phyloP scores from a whole-genome alignment of 2,888 invertebrate genomes.

The Polydesmus complanatus region DNA sequence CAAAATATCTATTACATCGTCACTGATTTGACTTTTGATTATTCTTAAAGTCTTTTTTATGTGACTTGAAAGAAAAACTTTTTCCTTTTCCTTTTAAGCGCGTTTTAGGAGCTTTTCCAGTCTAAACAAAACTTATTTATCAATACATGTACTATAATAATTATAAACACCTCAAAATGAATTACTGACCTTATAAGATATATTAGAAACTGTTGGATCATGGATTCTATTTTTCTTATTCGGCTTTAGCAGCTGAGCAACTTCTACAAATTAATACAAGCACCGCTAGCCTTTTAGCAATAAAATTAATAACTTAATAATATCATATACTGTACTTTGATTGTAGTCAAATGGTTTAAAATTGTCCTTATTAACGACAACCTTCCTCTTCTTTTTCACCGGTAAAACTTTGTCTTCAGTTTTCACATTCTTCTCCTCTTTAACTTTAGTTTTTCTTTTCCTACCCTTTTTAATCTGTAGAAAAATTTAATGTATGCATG shows the following conservation, averaged over 20 bases:
- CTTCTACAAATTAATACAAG: not conserved
- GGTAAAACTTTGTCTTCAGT: not conserved
- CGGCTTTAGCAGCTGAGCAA: not conserved
- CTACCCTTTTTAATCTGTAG: not conserved
- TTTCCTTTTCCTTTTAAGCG: not conserved
- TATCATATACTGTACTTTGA: not conserved
- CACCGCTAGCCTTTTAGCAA: not conserved
- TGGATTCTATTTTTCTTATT: not conserved
- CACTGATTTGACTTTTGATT: not conserved
- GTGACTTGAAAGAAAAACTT: not conserved
- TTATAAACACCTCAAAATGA: not conserved
- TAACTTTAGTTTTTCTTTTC: not conserved
- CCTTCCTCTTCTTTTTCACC: not conserved
- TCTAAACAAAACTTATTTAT: not conserved
- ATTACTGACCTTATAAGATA: not conserved
- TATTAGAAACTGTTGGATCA: not conserved
- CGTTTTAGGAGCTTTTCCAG: not conserved
- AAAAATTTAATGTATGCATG: not conserved
- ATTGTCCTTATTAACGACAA: not conserved
- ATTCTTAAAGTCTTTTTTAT: not conserved
- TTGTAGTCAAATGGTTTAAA: slow-evolving; percentile 11
- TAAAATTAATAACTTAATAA: not conserved
- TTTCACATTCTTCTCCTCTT: slow-evolving; percentile 3
- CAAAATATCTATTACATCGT: no score
- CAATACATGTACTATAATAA: not conserved